Base-by-base conservation (phyloP, 1,140 invertebrate species). In the Dendrolimus kikuchii region DNA sequence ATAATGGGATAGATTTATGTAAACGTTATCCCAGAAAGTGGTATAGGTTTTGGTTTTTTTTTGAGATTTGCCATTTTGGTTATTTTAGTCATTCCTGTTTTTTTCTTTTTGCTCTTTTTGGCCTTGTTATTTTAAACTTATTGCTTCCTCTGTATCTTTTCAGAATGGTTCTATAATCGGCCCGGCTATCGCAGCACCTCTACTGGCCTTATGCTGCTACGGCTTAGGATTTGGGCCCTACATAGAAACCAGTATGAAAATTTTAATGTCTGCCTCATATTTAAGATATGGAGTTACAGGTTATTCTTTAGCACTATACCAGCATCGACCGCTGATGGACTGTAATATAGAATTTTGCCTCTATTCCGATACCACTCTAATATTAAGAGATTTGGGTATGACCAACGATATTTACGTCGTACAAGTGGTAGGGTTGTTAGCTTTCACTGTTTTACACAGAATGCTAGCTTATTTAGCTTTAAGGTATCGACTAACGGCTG, bases 81-180 rank as follows among this genome's bases (percentile, higher is more conserved):
- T n/a, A n/a, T n/a, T n/a, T n/a, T n/a, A n/a, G n/a, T n/a, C n/a
- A n/a, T n/a, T n/a, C n/a, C n/a, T n/a, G n/a, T n/a, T n/a, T n/a
- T n/a, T n/a, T n/a, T n/a, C n/a, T n/a, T n/a, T n/a, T n/a, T n/a
- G n/a, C n/a, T n/a, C n/a, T n/a, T n/a, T n/a, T n/a, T n/a, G n/a
- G n/a, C n/a, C n/a, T n/a, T n/a, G n/a, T n/a, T n/a, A 23, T 23
- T 23, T 23, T 23, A 23, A 2, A 23, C 23, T 23, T 23, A 23
- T 23, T 23, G 23, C 23, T 23, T 23, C 23, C 23, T 23, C 23
- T 23, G 23, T 69, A 47, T 46, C 46, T 58, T 86, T 88, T 7
- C 77, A 92, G 91, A 92, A 91, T 52, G 91, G 91, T 44, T 88
- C 89, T 6, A 91, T 90, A 23, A 71, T 92, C 6, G 91, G 89